phyloP scores from a whole-genome alignment of 2,888 invertebrate genomes.

The Coenonympha arcania region DNA sequence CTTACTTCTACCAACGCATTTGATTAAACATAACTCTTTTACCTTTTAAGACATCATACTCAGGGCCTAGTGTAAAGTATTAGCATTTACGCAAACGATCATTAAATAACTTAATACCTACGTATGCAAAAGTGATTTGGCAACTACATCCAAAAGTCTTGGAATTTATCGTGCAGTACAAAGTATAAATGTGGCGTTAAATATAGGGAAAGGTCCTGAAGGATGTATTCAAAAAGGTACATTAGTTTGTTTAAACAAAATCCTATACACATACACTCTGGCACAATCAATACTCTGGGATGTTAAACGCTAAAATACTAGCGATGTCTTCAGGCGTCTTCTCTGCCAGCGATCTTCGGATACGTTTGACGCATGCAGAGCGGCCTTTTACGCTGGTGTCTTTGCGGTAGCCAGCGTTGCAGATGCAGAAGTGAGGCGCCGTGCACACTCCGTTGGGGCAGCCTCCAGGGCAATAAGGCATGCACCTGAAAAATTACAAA shows the following conservation, averaged over 20 bases:
- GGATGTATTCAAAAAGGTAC: too few species aligned
- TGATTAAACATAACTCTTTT: too few species aligned
- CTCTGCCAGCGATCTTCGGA: conserved; percentile 42
- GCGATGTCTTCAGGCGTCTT: conserved; percentile 28
- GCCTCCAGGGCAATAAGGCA: conserved; percentile 78
- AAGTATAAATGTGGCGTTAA: too few species aligned
- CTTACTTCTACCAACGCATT: too few species aligned
- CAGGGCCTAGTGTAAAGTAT: too few species aligned
- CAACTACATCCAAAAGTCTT: too few species aligned
- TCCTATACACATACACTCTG: background rate
- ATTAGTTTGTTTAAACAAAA: background rate
- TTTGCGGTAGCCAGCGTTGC: conserved; percentile 79
- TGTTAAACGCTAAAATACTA: conserved; percentile 36
- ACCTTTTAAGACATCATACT: too few species aligned
- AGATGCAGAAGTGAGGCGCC: conserved; percentile 82
- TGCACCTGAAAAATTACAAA: conserved; percentile 52
- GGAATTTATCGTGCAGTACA: too few species aligned
- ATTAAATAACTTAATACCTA: too few species aligned
- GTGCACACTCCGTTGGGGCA: conserved; percentile 83
- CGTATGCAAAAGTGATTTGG: too few species aligned
- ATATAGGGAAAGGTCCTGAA: too few species aligned
- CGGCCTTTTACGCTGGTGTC: conserved; percentile 76
- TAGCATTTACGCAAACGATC: too few species aligned
- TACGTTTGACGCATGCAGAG: conserved; percentile 75
- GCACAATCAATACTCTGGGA: conserved; percentile 34